Conservation (phyloP, 2,113 vertebrate species). For the Hippocampus abdominalis region DNA sequence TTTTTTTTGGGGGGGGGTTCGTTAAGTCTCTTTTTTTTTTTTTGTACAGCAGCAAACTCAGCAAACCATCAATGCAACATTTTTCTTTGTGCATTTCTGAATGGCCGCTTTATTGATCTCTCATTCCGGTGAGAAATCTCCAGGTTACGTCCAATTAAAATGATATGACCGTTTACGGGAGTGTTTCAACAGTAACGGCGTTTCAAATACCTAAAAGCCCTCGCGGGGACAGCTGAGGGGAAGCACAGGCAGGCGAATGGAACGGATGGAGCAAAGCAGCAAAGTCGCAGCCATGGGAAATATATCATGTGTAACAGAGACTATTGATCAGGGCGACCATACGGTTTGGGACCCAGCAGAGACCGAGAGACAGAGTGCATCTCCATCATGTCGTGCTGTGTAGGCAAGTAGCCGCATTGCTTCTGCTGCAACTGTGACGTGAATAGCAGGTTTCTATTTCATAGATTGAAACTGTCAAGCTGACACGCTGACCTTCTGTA, state of each 20-base stretch:
- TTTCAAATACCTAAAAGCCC: not conserved
- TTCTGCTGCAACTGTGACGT: conserved; percentile 12
- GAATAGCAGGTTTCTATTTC: conserved; percentile 15
- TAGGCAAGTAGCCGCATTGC: conserved; percentile 32
- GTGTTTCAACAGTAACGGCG: conserved; percentile 32
- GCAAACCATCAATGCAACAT: conserved; percentile 7
- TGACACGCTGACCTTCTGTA: conserved; percentile 19
- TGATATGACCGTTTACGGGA: conserved; percentile 27
- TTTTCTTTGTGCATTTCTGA: conserved; percentile 6
- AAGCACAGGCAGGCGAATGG: conserved; percentile 14
- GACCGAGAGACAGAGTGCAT: conserved; percentile 46
- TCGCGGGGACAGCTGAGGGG: not conserved
- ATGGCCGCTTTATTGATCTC: not conserved
- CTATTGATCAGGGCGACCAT: conserved; percentile 65
- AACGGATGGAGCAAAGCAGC: conserved; percentile 61
- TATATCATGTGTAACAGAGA: conserved; percentile 72
- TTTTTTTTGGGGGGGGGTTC: conserved; percentile 26
- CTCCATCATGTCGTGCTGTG: conserved; percentile 33
- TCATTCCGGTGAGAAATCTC: not conserved
- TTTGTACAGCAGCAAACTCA: conserved; percentile 11
- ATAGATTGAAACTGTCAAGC: conserved; percentile 29
- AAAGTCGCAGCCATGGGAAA: conserved; percentile 72
- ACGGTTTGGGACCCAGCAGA: conserved; percentile 53
- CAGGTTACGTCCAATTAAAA: conserved; percentile 10
- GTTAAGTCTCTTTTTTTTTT: conserved; percentile 23